A percentile compares a stretch with the other conserved stretches of the same genome.
Conservation (phyloP, 2,797 vertebrate species). For the Synanceia verrucosa region DNA sequence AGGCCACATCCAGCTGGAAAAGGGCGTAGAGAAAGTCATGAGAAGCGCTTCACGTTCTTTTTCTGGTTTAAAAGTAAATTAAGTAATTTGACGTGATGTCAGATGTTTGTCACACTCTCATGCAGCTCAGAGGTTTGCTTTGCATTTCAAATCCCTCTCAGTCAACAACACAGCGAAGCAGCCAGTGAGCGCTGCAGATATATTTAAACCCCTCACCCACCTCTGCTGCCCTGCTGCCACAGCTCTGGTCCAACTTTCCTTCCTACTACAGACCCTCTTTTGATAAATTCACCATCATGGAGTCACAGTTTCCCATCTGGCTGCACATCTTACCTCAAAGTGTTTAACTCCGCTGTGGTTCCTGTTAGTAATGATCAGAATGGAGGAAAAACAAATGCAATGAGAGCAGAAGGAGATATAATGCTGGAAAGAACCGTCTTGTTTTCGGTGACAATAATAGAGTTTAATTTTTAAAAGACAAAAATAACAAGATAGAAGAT, state of each 20-base stretch:
- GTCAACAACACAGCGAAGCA: neutral
- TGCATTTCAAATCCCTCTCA: neutral
- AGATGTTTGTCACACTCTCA: constrained; percentile 24
- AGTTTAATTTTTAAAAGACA: too few relatives aligned
- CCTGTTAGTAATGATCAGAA: neutral
- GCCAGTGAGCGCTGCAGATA: constrained; percentile 46
- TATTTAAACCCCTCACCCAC: constrained; percentile 49
- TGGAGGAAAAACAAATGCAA: neutral
- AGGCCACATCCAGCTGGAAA: constrained; percentile 10
- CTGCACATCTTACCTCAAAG: constrained; percentile 15
- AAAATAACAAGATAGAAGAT: too few relatives aligned
- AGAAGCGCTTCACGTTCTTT: constrained; percentile 11
- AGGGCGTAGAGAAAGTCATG: neutral
- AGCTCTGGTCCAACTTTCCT: constrained; percentile 32
- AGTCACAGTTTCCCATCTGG: constrained; percentile 63
- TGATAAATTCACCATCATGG: constrained; percentile 59
- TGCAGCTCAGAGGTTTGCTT: neutral
- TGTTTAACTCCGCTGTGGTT: neutral
- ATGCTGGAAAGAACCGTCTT: neutral
- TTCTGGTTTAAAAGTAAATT: constrained; percentile 5
- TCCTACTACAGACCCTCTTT: constrained; percentile 50
- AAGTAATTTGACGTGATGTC: constrained; percentile 14
- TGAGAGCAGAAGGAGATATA: neutral
- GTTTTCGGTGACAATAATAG: too few relatives aligned
- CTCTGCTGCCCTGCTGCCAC: neutral